A percentile compares a stretch with the other conserved stretches of the same genome.
These are phyloP conservation scores for Agrotis puta DNA, from an alignment of 2,888 invertebrate species.

Conservation along the genomic window DNA sequence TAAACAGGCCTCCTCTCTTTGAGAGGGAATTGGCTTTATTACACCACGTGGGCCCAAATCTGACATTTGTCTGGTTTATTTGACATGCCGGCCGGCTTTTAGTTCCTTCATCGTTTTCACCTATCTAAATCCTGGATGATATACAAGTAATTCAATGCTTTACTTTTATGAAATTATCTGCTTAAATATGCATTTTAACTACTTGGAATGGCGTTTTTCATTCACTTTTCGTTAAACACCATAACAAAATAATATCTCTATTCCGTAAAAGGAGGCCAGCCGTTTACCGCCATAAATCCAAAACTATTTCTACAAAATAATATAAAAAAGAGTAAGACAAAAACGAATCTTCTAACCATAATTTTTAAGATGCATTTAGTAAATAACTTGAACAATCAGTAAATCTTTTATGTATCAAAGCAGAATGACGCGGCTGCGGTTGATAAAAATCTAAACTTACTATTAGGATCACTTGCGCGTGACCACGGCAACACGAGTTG, in stretches of 20 bases:
- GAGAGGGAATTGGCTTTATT: neutral
- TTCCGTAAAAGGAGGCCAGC: neutral
- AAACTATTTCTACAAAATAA: neutral
- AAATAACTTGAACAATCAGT: conserved; percentile 10
- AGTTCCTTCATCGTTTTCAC: too few species aligned
- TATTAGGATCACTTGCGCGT: conserved; percentile 59
- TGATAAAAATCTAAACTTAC: conserved; percentile 60
- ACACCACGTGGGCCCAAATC: neutral
- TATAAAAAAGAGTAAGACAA: neutral
- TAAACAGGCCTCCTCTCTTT: neutral
- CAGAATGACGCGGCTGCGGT: conserved; percentile 18
- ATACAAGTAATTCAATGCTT: neutral
- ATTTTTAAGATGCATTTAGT: conserved; percentile 5
- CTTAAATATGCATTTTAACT: too few species aligned
- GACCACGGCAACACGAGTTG: conserved; percentile 34
- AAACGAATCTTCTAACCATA: neutral
- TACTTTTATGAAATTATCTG: too few species aligned
- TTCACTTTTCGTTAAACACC: neutral
- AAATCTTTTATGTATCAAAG: conserved; percentile 7
- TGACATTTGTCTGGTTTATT: neutral
- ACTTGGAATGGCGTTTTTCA: neutral
- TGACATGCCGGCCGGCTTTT: too few species aligned
- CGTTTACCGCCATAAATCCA: neutral
- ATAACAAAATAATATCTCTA: too few species aligned
- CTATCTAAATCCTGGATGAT: neutral